These are phyloP conservation scores for Pelobates fuscus DNA, from an alignment of 2,113 vertebrate species.

Conservation along the genomic window DNA sequence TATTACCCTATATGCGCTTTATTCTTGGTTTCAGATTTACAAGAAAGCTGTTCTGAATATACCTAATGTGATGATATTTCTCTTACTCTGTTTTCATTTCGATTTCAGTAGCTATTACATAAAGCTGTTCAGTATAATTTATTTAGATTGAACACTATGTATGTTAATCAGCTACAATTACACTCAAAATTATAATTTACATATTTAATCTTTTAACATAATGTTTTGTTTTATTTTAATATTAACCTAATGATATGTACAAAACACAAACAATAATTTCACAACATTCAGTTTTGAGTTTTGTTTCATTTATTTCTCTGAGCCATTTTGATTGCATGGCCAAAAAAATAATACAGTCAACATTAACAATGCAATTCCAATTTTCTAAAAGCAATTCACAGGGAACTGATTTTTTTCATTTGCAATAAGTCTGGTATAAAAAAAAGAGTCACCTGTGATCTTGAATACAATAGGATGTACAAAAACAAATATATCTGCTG, in stretches of 20 bases:
- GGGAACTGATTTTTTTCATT: conserved; percentile 21
- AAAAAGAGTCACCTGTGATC: conserved; percentile 29
- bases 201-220: no score
- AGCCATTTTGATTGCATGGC: conserved; percentile 13
- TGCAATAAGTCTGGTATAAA: conserved; percentile 20
- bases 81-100: no score
- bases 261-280: not conserved
- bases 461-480: conserved; percentile 14
- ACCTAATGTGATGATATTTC: no score
- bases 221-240: not conserved
- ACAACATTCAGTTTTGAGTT: not conserved
- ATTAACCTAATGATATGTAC: not conserved
- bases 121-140: no score
- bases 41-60: no score
- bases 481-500: conserved; percentile 17
- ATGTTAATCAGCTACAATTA: no score
- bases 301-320: conserved; percentile 25
- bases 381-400: conserved; percentile 33
- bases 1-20: no score
- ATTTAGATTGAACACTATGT: no score
- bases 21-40: no score
- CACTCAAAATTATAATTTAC: no score
- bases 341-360: conserved; percentile 13
- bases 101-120: no score
- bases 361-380: conserved; percentile 23